Evolutionary conservation across 2,797 vertebrate species (phyloP), one percentile per base, ranked within the genome.

Genomic region (Todus mexicanus): DNA sequence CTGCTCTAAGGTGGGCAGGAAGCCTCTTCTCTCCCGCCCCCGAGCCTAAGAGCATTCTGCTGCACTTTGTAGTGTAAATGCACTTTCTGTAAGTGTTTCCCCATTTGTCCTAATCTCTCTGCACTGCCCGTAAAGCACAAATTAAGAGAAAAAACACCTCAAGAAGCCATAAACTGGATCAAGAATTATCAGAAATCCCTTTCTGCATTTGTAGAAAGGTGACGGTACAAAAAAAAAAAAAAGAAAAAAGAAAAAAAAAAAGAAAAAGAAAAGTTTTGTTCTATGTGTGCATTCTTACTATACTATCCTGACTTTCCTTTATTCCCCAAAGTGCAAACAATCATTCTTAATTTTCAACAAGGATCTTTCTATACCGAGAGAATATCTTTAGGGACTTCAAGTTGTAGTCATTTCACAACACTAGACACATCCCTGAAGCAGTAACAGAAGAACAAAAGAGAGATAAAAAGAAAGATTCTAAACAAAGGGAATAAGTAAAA

Each of bases 401-500:
- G 56, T 45, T 76, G 56, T 68, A 78, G 88, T 61, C 66, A 68
- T 94, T 91, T 95, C 54, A 79, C 75, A 84, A 54, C 47, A 54
- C 22, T 69, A 88, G 56, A 42, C 43, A 40, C 29, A n/a, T 93
- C 89, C 81, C 82, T 78, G 74, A 50, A 79, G 63, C 57, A 84
- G 78, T 85, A 76, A 76, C 13, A 0, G 72, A 92, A 57, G 48
- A 82, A 70, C 51, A 81, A 91, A 81, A 89, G 79, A 87, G 53
- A 84, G 71, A 92, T 73, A 80, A 87, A 90, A 76, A 84, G 74
- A 27, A 68, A 84, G 66, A 59, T 64, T 84, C 68, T 59, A 77
- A 93, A 77, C 70, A 95, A 94, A 95, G 71, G 48, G 77, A 73
- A 68, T 89, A 82, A 93, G 73, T 89, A 84, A 91, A 91, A 80